Evolutionary conservation across 2,113 vertebrate species (phyloP).

Genomic region (Serinus canaria): DNA sequence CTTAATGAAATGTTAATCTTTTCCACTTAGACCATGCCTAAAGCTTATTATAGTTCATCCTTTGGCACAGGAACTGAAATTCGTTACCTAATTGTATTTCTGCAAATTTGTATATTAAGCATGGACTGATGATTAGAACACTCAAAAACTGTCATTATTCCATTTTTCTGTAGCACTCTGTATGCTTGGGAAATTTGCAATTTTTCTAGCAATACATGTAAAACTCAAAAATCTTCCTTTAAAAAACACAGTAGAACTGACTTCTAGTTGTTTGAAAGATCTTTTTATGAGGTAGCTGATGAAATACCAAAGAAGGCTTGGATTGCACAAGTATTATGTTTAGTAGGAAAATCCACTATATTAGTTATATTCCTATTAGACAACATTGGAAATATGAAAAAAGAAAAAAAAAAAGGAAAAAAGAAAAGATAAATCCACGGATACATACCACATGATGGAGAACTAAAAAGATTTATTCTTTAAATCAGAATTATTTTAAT

Average conservation of each 20-base stretch:
- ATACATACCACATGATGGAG: not conserved
- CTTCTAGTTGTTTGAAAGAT: not conserved
- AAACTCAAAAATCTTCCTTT: not conserved
- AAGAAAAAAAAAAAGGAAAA: not conserved
- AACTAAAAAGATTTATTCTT: not conserved
- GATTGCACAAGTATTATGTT: not conserved
- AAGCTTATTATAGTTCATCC: slow-evolving; percentile 1
- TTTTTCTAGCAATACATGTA: not conserved
- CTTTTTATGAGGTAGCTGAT: not conserved
- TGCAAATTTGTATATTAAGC: not conserved
- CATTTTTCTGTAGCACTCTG: not conserved
- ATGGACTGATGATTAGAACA: not conserved
- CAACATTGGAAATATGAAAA: not conserved
- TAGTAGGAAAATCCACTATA: not conserved
- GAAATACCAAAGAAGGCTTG: not conserved
- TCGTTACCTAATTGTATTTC: slow-evolving; percentile 11
- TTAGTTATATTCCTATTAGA: not conserved
- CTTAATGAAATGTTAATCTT: slow-evolving; percentile 6
- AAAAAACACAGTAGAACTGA: not conserved
- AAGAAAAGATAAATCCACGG: not conserved
- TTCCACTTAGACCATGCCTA: slow-evolving; percentile 2
- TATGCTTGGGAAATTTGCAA: not conserved
- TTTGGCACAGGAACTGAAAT: slow-evolving; percentile 19
- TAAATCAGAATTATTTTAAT: not conserved
- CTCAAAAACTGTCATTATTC: not conserved